A percentile compares a stretch with the other conserved stretches of the same genome.
Conservation (phyloP, 2,113 vertebrate species). For the Diadophis punctatus region DNA sequence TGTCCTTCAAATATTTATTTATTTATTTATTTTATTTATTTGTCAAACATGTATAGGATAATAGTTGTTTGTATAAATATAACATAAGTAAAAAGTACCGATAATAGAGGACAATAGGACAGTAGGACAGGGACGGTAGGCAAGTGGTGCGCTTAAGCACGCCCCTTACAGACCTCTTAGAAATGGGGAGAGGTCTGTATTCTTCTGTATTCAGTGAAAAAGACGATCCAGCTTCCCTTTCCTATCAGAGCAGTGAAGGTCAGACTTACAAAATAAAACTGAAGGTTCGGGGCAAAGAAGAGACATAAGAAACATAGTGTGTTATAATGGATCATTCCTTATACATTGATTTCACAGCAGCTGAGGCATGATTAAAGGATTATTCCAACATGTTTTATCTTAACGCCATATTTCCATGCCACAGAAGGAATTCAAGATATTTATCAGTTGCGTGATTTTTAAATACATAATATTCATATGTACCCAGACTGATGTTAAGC, state of each 20-base stretch:
- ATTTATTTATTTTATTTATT: too few species aligned
- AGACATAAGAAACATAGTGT: not conserved
- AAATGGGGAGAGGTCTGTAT: too few species aligned
- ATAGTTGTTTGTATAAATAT: too few species aligned
- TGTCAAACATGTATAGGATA: too few species aligned
- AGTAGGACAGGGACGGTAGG: too few species aligned
- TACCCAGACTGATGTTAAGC: not conserved
- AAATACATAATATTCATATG: not conserved
- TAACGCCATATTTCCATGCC: not conserved
- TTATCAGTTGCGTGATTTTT: not conserved
- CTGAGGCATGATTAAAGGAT: not conserved
- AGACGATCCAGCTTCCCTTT: not conserved
- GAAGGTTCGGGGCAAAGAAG: not conserved
- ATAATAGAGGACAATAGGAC: too few species aligned
- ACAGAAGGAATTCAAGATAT: not conserved
- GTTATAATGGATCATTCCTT: not conserved
- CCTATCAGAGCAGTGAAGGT: not conserved
- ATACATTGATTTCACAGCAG: not conserved
- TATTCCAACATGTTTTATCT: not conserved
- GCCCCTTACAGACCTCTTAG: too few species aligned
- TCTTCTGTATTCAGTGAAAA: not conserved
- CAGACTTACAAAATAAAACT: not conserved
- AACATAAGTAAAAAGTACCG: too few species aligned
- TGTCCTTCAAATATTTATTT: too few species aligned
- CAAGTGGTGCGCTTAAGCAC: too few species aligned